These are phyloP conservation scores for Stenodema calcarata DNA, from an alignment of 2,888 invertebrate species.

Conservation along the genomic window DNA sequence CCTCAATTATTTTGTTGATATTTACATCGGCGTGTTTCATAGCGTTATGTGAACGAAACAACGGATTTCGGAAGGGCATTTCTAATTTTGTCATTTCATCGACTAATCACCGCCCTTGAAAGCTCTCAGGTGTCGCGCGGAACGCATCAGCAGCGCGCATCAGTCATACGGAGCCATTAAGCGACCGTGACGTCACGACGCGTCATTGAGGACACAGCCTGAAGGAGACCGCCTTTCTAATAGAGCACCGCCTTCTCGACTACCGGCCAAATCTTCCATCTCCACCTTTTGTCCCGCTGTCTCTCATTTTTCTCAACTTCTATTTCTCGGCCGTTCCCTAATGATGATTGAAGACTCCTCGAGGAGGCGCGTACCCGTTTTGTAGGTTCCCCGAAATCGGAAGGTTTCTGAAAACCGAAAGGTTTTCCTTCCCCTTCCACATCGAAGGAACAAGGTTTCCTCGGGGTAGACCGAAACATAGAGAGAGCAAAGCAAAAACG, in stretches of 20 bases:
- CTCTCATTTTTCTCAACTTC: neutral
- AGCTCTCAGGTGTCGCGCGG: neutral
- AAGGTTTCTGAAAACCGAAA: neutral
- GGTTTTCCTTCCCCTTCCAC: neutral
- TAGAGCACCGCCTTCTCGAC: constrained; percentile 36
- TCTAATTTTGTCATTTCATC: neutral
- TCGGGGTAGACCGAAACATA: no score
- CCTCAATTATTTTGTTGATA: no score
- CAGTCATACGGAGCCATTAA: constrained; percentile 9
- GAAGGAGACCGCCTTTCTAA: constrained; percentile 21
- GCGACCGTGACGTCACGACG: constrained; percentile 20
- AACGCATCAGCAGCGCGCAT: neutral
- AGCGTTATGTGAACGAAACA: no score
- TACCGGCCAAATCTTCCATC: constrained; percentile 10
- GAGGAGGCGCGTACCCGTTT: neutral
- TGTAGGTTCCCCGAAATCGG: neutral
- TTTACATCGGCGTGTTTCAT: no score
- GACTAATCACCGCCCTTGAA: neutral
- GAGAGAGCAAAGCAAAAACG: no score
- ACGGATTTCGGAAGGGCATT: neutral
- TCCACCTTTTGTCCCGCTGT: neutral
- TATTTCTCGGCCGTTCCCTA: constrained; percentile 1
- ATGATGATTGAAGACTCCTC: constrained; percentile 7
- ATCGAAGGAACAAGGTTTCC: neutral
- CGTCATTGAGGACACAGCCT: constrained; percentile 28